These are phyloP conservation scores for Pungitius pungitius DNA, from an alignment of 2,113 vertebrate genomes.

Conservation along the genomic window DNA sequence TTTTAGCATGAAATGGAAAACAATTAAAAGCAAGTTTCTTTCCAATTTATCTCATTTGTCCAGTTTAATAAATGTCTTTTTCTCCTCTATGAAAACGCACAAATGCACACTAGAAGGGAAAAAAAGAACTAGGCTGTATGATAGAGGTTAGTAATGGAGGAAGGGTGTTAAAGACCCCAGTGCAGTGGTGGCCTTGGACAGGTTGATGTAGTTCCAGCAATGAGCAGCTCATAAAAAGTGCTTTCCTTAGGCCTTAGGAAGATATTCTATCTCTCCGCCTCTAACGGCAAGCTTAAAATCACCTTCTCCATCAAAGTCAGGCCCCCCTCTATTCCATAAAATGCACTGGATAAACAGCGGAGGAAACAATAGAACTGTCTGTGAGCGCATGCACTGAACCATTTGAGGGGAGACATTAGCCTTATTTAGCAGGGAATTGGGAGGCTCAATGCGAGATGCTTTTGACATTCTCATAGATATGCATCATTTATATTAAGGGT, in stretches of 20 bases:
- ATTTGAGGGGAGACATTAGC: constrained; percentile 52
- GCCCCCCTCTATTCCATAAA: constrained; percentile 70
- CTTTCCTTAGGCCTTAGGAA: constrained; percentile 82
- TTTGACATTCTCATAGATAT: background rate
- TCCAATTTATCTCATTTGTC: constrained; percentile 63
- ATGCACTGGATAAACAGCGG: constrained; percentile 67
- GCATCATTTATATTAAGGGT: background rate
- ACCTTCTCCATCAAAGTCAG: constrained; percentile 84
- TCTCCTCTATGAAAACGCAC: constrained; percentile 48
- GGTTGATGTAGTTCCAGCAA: constrained; percentile 85
- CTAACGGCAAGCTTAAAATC: constrained; percentile 82
- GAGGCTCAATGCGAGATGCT: constrained; percentile 34
- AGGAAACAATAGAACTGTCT: constrained; percentile 54
- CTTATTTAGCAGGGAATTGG: constrained; percentile 59
- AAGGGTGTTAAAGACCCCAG: constrained; percentile 67
- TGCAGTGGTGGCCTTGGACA: constrained; percentile 76
- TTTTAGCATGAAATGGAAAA: constrained; percentile 55
- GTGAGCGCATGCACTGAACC: constrained; percentile 30
- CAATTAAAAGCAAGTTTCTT: constrained; percentile 59
- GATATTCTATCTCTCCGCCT: constrained; percentile 81
- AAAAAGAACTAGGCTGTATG: constrained; percentile 30
- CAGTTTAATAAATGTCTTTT: constrained; percentile 60
- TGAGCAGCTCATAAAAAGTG: constrained; percentile 85
- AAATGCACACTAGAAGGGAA: constrained; percentile 15
- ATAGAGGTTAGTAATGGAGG: constrained; percentile 69